Conservation (phyloP, 2,888 invertebrate genomes). For the Andricus quercusramuli region DNA sequence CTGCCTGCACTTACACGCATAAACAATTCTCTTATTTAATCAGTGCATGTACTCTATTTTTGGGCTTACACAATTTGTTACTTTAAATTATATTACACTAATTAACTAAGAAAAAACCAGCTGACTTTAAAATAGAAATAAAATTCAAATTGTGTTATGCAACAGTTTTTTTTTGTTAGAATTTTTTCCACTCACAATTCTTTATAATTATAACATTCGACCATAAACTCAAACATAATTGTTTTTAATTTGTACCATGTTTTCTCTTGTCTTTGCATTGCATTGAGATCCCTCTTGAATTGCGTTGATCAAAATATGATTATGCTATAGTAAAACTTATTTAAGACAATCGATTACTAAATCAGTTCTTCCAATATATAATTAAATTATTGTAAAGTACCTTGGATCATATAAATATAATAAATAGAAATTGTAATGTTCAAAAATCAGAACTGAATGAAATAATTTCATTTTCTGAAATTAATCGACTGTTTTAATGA, state of each 20-base stretch:
- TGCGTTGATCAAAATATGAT: background rate
- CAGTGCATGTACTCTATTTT: background rate
- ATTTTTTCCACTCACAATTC: background rate
- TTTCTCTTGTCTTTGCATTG: background rate
- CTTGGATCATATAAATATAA: background rate
- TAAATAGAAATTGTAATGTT: background rate
- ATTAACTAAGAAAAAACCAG: background rate
- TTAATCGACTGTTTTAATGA: background rate
- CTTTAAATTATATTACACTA: background rate
- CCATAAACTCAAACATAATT: background rate
- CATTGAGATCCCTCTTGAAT: background rate
- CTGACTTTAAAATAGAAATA: background rate
- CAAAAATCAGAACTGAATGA: background rate
- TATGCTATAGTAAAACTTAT: background rate
- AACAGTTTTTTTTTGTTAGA: background rate
- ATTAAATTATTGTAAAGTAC: background rate
- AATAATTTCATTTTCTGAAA: background rate
- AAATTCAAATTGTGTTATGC: background rate
- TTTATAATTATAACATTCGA: background rate
- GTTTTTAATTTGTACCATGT: constrained; percentile 4
- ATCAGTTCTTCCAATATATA: background rate
- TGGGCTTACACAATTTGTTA: background rate
- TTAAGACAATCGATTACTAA: background rate
- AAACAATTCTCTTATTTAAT: background rate
- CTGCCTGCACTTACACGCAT: background rate